These are phyloP conservation scores for Endomychus coccineus DNA, from an alignment of 2,888 invertebrate genomes.

Conservation along the genomic window DNA sequence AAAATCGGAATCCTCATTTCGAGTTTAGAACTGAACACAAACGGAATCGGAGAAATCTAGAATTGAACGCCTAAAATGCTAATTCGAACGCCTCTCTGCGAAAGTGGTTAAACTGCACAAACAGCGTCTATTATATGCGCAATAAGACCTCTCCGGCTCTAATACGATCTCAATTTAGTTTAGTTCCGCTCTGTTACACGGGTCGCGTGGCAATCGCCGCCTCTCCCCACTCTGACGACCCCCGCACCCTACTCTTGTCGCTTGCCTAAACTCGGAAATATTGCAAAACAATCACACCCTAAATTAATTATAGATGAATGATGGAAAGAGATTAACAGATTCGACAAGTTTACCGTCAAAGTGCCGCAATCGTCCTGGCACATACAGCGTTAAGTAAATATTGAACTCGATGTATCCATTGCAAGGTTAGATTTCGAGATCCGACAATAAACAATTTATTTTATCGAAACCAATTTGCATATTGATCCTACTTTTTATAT, in stretches of 20 bases:
- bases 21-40: conserved; percentile 28
- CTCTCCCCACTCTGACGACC: conserved; percentile 23
- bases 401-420: no score
- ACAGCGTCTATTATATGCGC: conserved; percentile 48
- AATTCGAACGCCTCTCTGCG: conserved; percentile 43
- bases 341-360: no score
- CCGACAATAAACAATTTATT: no score
- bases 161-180: conserved; percentile 49
- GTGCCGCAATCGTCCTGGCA: no score
- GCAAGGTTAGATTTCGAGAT: no score
- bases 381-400: no score
- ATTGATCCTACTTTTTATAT: no score
- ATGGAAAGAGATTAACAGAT: conserved; percentile 15
- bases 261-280: conserved; percentile 21
- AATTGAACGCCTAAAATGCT: conserved; percentile 44
- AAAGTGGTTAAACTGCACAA: conserved; percentile 48
- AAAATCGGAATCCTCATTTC: conserved; percentile 39
- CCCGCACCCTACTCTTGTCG: conserved; percentile 35
- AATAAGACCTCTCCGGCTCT: conserved; percentile 46
- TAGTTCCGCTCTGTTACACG: conserved; percentile 48
- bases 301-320: conserved; percentile 24
- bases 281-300: conserved; percentile 23
- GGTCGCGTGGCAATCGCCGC: conserved; percentile 45
- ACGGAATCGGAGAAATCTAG: conserved; percentile 36
- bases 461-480: no score